Conservation (phyloP, 2,888 invertebrate species). For the Chironomus tentans region DNA sequence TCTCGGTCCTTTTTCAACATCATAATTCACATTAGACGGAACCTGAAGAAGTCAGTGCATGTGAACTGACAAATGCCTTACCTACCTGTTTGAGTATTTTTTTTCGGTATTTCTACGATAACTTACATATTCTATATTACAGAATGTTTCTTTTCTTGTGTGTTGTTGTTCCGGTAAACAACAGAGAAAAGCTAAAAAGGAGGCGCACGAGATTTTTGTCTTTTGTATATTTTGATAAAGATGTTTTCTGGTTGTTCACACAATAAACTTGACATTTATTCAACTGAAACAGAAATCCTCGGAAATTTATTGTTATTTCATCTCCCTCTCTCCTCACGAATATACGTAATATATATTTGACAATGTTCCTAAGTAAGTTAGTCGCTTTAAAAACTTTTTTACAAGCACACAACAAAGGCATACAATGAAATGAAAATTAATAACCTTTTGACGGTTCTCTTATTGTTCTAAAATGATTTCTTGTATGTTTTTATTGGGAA, state of each 20-base stretch:
- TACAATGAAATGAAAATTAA: conserved; percentile 7
- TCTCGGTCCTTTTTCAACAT: neutral
- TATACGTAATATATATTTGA: too few species aligned
- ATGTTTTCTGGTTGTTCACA: conserved; percentile 11
- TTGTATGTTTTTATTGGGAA: too few species aligned
- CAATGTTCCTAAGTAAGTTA: too few species aligned
- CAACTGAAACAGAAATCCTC: neutral
- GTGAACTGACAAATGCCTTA: too few species aligned
- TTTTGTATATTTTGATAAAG: neutral
- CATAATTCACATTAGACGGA: too few species aligned
- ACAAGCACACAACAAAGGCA: neutral
- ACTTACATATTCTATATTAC: neutral
- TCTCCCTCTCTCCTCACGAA: neutral
- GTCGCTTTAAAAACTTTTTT: neutral
- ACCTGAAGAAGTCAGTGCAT: too few species aligned
- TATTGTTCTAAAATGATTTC: too few species aligned
- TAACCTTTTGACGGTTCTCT: neutral
- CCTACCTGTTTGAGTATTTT: conserved; percentile 5
- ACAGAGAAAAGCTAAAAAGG: neutral
- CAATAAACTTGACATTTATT: conserved; percentile 24
- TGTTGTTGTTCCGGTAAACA: neutral
- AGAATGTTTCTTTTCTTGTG: neutral
- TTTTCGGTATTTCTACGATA: too few species aligned
- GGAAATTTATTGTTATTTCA: neutral
- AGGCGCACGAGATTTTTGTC: conserved; percentile 23